Evolutionary conservation across 1,140 invertebrate genomes (phyloP).

Genomic region (Adoxophyes honmai): DNA sequence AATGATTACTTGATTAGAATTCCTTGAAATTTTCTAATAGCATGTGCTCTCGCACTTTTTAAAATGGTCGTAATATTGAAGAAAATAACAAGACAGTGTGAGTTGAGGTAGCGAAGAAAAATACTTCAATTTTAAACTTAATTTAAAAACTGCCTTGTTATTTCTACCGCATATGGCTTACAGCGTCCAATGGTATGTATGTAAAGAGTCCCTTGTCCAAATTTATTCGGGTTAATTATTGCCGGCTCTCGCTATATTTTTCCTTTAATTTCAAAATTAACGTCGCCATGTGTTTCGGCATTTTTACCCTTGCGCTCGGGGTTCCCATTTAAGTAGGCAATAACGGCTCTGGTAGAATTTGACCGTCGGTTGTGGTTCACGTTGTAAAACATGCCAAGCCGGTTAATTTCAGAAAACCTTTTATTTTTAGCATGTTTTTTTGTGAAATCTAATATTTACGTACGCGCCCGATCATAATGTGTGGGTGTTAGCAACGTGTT

Average conservation of each 20-base stretch:
- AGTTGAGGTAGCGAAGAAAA: neutral
- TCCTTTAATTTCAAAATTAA: slow-evolving; percentile 65
- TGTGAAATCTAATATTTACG: slow-evolving; percentile 61
- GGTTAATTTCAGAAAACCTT: slow-evolving; percentile 56
- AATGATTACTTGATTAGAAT: too few relatives aligned
- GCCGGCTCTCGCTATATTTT: slow-evolving; percentile 37
- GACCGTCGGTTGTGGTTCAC: neutral
- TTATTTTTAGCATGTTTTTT: slow-evolving; percentile 57
- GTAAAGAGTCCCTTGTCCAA: slow-evolving; percentile 20
- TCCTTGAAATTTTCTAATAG: too few relatives aligned
- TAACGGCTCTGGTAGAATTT: neutral
- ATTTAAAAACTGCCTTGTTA: neutral
- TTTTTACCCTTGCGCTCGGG: slow-evolving; percentile 45
- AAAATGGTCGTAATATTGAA: too few relatives aligned
- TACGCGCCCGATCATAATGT: slow-evolving; percentile 40
- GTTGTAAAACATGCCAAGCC: slow-evolving; percentile 53
- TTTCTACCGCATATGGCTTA: neutral
- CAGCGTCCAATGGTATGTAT: slow-evolving; percentile 11
- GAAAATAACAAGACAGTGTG: neutral
- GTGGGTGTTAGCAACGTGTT: slow-evolving; percentile 53
- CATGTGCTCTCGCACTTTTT: too few relatives aligned
- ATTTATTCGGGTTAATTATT: slow-evolving; percentile 52
- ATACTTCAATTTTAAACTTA: neutral
- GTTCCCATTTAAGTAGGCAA: slow-evolving; percentile 36
- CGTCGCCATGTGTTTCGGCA: slow-evolving; percentile 50